Evolutionary conservation across 23 tunicate genomes (phyloP), one percentile per base, ranked within the genome.

Genomic region (Ascidia mentula): DNA sequence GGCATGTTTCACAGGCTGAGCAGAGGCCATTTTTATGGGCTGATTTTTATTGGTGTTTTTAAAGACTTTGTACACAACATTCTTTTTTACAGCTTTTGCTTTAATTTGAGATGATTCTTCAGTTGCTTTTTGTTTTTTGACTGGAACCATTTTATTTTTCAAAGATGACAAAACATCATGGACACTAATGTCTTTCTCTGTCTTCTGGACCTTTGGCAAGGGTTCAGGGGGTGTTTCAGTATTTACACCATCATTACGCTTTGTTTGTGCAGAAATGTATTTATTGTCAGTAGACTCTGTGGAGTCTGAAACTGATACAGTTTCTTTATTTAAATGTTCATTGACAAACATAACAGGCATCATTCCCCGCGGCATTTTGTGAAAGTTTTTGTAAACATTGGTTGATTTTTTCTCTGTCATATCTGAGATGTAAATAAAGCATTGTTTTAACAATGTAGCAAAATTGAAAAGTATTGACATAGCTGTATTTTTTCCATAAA

Each of bases 331-430:
- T 53, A 28, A 53, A 28, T 53, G 37, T 71, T 71, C 38, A 35
- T 74, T 74, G 24, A 74, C 78, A 36, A 74, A 74, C n/a, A 74
- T 36, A 6, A 74, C 78, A 38, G 78, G 78, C 13, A 74, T 24
- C 78, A 74, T 74, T 37, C 78, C 78, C 22, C 46, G 34, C 0
- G 78, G 78, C 33, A 74, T 37, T 38, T 74, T 72, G 18, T 36
- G n/a, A n/a, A n/a, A n/a, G n/a, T n/a, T n/a, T n/a, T n/a, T n/a
- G n/a, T n/a, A n/a, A n/a, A n/a, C n/a, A n/a, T n/a, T n/a, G n/a
- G n/a, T n/a, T n/a, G n/a, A n/a, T n/a, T n/a, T n/a, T n/a, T n/a
- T n/a, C n/a, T n/a, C n/a, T n/a, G n/a, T n/a, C n/a, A n/a, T n/a
- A n/a, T n/a, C n/a, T n/a, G n/a, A n/a, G n/a, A n/a, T n/a, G n/a